phyloP scores from a whole-genome alignment of 2,797 vertebrate genomes.

The Chiroxiphia lanceolata region DNA sequence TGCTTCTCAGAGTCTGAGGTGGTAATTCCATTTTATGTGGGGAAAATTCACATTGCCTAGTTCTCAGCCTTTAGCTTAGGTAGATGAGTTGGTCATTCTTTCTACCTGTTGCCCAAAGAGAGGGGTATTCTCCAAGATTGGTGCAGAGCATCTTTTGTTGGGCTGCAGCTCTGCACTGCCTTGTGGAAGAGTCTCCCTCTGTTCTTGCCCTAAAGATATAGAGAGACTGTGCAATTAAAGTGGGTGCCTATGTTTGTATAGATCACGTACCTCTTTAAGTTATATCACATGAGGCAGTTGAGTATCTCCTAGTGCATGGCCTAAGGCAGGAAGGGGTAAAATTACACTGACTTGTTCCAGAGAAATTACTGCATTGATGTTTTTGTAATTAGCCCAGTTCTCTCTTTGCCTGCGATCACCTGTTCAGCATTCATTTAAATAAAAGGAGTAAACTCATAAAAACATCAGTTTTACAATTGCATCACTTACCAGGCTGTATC shows the following conservation, averaged over 20 bases:
- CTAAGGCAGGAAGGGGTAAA: slow-evolving; percentile 9
- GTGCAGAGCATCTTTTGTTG: not conserved
- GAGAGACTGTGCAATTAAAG: not conserved
- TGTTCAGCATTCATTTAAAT: not conserved
- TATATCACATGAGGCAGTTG: not conserved
- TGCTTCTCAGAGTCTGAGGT: not conserved
- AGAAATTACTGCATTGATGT: not conserved
- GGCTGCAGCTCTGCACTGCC: not conserved
- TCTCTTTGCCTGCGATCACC: not conserved
- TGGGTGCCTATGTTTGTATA: not conserved
- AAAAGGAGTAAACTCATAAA: not conserved
- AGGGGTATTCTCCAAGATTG: not conserved
- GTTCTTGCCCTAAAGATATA: not conserved
- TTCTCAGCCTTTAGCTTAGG: not conserved
- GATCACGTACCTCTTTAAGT: not conserved
- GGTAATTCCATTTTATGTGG: not conserved
- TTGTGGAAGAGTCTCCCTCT: not conserved
- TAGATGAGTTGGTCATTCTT: not conserved
- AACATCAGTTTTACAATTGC: not conserved
- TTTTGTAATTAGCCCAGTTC: not conserved
- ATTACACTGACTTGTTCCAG: not conserved
- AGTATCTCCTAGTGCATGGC: not conserved
- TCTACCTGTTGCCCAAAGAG: not conserved
- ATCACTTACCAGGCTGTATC: not conserved
- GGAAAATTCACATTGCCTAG: not conserved